Base-by-base conservation (phyloP, 2,888 invertebrate species). In the Pedicia rivosa region DNA sequence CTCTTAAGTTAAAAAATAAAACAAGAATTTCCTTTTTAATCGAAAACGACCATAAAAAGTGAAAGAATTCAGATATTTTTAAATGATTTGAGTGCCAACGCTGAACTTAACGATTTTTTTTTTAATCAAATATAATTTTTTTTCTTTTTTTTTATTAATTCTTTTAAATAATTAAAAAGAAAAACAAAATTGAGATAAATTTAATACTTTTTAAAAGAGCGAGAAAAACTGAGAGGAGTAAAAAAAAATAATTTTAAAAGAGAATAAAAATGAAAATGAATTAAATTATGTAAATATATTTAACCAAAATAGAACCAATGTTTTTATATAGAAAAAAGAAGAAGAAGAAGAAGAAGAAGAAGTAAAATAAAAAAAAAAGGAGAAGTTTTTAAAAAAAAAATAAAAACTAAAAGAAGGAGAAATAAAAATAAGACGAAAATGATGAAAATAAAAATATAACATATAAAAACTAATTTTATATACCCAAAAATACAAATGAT, bases 1-100 rank as follows among this genome's bases (percentile, higher is more conserved):
- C 36, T 25, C 35, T 42, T 43, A 40, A 38, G 42, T 33, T 40
- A 40, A 40, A 38, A 43, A 41, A 44, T 37, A 42, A 40, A 29
- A 41, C 41, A 42, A 37, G 27, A 38, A 32, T 33, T 28, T 16
- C 14, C 42, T 37, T 39, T 36, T 30, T 34, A 38, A 37, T 28
- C 35, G 38, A 36, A 33, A 32, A 42, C 24, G 38, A 35, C 42
- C 29, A 39, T 16, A n/a, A n/a, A n/a, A n/a, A n/a, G n/a, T n/a
- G n/a, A n/a, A n/a, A n/a, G n/a, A n/a, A n/a, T n/a, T n/a, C n/a
- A n/a, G n/a, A n/a, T n/a, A n/a, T n/a, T n/a, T n/a, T n/a, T n/a
- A n/a, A n/a, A n/a, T n/a, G n/a, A n/a, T n/a, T n/a, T n/a, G n/a
- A n/a, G n/a, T n/a, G n/a, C n/a, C n/a, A n/a, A n/a, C n/a, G n/a